These are phyloP conservation scores for Chloromyia formosa DNA, from an alignment of 2,888 invertebrate genomes.

Conservation along the genomic window DNA sequence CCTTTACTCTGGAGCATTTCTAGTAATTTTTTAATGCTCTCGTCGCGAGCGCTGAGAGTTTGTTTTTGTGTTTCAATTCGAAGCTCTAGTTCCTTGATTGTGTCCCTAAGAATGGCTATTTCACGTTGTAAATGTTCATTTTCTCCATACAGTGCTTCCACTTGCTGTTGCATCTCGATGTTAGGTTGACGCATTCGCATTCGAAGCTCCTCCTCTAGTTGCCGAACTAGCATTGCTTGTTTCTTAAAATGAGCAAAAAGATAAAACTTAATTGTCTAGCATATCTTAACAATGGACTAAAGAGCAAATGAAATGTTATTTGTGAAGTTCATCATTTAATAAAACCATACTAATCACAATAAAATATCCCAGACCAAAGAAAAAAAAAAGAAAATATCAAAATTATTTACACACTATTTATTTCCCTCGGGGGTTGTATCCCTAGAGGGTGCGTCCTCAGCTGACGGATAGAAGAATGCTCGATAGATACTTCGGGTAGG, in stretches of 20 bases:
- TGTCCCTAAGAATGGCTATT: constrained; percentile 90
- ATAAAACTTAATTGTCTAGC: too few species aligned
- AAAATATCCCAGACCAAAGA: too few species aligned
- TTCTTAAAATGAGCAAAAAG: constrained; percentile 68
- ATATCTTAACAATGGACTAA: too few species aligned
- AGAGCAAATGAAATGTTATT: too few species aligned
- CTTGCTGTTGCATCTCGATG: constrained; percentile 90
- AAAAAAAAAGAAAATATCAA: too few species aligned
- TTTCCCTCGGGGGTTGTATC: too few species aligned
- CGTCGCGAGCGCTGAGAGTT: constrained; percentile 94
- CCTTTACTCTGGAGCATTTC: constrained; percentile 99
- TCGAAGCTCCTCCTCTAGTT: constrained; percentile 90
- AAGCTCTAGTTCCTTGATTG: constrained; percentile 95
- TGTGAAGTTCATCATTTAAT: too few species aligned
- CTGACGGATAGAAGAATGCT: too few species aligned
- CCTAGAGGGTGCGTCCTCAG: too few species aligned
- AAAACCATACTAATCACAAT: too few species aligned
- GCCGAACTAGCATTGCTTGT: constrained; percentile 94
- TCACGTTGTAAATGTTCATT: constrained; percentile 94
- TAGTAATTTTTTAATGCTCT: constrained; percentile 97
- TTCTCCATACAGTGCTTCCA: constrained; percentile 90
- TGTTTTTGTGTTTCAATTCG: constrained; percentile 98
- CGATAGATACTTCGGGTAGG: too few species aligned
- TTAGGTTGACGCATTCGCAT: constrained; percentile 89
- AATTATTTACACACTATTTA: too few species aligned